phyloP scores from a whole-genome alignment of 2,797 vertebrate genomes.

The Syngnathus rostellatus region DNA sequence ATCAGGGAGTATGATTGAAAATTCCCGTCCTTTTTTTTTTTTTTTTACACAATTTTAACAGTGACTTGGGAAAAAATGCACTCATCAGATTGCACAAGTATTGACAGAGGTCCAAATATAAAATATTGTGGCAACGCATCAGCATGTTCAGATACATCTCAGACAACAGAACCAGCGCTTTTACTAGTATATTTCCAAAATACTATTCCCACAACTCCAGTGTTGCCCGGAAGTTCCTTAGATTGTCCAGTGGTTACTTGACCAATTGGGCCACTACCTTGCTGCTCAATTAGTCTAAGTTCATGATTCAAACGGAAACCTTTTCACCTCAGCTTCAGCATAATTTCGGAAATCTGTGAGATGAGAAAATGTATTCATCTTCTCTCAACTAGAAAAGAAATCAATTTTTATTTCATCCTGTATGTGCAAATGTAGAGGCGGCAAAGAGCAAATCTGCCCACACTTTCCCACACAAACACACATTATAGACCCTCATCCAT shows the following conservation, averaged over 20 bases:
- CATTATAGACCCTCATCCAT: slow-evolving; percentile 44
- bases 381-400: background rate
- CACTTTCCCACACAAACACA: background rate
- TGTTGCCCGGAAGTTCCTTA: background rate
- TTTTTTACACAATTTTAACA: background rate
- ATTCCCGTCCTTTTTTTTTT: background rate
- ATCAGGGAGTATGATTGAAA: too few species aligned
- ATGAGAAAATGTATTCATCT: background rate
- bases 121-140: background rate
- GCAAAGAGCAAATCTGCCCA: background rate
- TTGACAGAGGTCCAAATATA: background rate
- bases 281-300: background rate
- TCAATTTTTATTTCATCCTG: background rate
- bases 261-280: background rate
- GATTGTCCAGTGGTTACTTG: background rate
- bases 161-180: too few species aligned
- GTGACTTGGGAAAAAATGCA: background rate
- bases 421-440: background rate
- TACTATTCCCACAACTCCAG: background rate
- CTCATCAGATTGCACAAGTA: background rate
- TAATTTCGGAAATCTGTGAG: background rate
- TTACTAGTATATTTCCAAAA: too few species aligned
- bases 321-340: too few species aligned
- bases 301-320: too few species aligned
- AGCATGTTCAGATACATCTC: background rate